A percentile compares a stretch with the other conserved stretches of the same genome.
These are phyloP conservation scores for Vipera latastei DNA, from an alignment of 2,797 vertebrate genomes.

Conservation along the genomic window DNA sequence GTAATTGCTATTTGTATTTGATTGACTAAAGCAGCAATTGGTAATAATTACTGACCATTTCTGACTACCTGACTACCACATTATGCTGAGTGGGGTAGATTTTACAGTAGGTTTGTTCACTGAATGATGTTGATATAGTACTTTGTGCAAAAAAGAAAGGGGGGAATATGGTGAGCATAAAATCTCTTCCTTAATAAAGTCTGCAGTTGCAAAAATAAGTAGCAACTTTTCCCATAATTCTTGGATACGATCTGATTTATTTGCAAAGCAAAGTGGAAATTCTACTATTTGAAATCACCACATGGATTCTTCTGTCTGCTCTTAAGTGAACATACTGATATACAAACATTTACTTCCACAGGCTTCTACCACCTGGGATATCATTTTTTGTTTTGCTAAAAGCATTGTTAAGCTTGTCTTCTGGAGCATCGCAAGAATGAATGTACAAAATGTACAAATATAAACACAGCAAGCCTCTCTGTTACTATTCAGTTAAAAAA, in stretches of 20 bases:
- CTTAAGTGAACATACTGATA: neutral
- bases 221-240: neutral
- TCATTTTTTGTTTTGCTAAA: neutral
- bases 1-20: neutral
- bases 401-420: neutral
- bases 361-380: neutral
- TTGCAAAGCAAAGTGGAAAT: neutral
- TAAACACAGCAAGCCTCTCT: neutral
- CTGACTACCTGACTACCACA: neutral
- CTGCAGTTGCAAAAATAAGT: neutral
- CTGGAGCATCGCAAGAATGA: neutral
- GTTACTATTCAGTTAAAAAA: neutral
- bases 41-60: neutral
- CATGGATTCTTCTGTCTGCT: neutral
- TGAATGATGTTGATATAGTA: neutral
- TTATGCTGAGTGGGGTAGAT: neutral
- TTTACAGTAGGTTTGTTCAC: neutral
- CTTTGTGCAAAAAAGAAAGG: neutral
- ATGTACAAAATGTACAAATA: neutral
- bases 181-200: neutral
- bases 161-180: neutral
- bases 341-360: neutral
- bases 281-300: neutral
- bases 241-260: constrained; percentile 6
- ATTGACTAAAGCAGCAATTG: neutral